A percentile compares a stretch with the other conserved stretches of the same genome.
Evolutionary conservation across 2,888 invertebrate genomes (phyloP).

Genomic region (Endomychus coccineus): DNA sequence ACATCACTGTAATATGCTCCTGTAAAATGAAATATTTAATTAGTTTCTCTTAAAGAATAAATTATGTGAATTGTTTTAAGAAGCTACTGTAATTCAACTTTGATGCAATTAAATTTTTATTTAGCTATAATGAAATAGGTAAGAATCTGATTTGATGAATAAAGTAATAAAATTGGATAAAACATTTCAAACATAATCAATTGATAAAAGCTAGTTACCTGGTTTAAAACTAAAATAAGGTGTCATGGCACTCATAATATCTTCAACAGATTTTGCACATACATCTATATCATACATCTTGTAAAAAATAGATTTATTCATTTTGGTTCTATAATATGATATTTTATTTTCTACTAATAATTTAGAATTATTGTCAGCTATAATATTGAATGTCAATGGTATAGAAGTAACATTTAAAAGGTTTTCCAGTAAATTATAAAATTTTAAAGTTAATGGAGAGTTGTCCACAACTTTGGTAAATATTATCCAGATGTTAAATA

Average conservation of each 20-base stretch:
- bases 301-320: conserved; percentile 41
- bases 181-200: conserved; percentile 1
- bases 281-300: conserved; percentile 56
- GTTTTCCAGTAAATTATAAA: conserved; percentile 47
- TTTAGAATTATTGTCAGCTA: conserved; percentile 46
- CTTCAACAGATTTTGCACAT: conserved; percentile 51
- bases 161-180: conserved; percentile 25
- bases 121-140: background rate
- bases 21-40: too few species aligned
- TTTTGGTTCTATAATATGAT: too few species aligned
- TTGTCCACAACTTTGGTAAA: conserved; percentile 51
- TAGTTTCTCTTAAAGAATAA: too few species aligned
- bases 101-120: background rate
- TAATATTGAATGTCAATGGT: conserved; percentile 52
- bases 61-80: background rate
- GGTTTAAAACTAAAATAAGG: conserved; percentile 64
- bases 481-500: conserved; percentile 51
- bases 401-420: conserved; percentile 46
- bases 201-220: conserved; percentile 42
- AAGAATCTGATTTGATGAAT: background rate
- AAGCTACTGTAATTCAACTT: background rate
- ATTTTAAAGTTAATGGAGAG: conserved; percentile 48
- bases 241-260: conserved; percentile 60
- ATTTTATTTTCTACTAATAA: conserved; percentile 26
- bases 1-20: conserved; percentile 72